Evolutionary conservation across 2,888 invertebrate species (phyloP), one percentile per base, ranked within the genome.

Genomic region (Catocala nupta): DNA sequence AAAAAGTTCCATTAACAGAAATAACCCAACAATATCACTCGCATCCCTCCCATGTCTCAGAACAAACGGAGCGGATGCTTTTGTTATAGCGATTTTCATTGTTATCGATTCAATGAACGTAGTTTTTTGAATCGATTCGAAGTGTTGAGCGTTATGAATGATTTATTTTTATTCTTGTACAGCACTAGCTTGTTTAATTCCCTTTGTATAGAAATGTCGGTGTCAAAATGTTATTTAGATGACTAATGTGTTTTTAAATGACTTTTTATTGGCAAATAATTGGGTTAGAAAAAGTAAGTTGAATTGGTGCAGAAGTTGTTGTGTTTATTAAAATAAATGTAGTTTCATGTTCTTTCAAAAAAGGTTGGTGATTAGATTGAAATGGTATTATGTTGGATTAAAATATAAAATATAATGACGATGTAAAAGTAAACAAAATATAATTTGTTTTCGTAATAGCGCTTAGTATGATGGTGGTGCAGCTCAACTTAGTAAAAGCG

Each of bases 61-160:
- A 65, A 77, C 75, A 64, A 68, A 64, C 59, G 58, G 55, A 70
- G 73, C 81, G 73, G 75, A 80, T 81, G 84, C 87, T 87, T 79
- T 92, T 92, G 90, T 92, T 88, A 88, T 84, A 85, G 84, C 87
- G 80, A 92, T 87, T 89, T 90, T 91, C 86, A 92, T 92, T 92
- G 92, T 93, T 89, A 89, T 84, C 85, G 83, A 92, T 90, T 91
- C 91, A 92, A 90, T 89, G 90, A 89, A 81, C 86, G 84, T 87
- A 87, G 87, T 89, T 90, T 90, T 91, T 88, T 85, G 85, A 91
- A 89, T 89, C 86, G 85, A 85, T 86, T 88, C 88, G 79, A 89
- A 91, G 91, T 91, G 91, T 90, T 87, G 90, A 89, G 85, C 84
- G 86, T 82, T 88, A 86, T 88, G 88, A 91, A 90, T 91, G 91